Conservation (phyloP, 2,797 vertebrate species). For the Gymnoscopelus microlampas region DNA sequence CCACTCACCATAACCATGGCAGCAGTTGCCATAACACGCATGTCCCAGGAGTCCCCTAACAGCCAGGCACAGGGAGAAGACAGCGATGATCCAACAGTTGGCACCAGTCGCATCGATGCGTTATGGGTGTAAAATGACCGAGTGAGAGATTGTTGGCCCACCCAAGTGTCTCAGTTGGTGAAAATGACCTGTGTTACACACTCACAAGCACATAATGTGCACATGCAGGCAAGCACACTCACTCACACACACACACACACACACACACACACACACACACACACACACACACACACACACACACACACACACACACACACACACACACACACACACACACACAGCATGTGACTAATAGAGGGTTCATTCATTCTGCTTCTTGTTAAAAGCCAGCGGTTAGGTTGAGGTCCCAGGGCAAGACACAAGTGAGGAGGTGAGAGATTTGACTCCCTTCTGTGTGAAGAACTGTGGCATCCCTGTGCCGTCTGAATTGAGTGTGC, state of each 20-base stretch:
- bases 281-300: neutral
- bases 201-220: conserved; percentile 21
- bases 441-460: conserved; percentile 14
- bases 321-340: neutral
- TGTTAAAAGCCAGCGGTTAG: conserved; percentile 30
- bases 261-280: neutral
- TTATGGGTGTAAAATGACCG: conserved; percentile 60
- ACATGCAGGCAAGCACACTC: conserved; percentile 12
- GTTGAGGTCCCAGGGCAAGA: conserved; percentile 20
- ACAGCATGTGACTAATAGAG: conserved; percentile 40
- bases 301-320: conserved; percentile 3
- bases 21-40: conserved; percentile 80
- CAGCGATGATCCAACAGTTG: conserved; percentile 70
- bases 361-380: conserved; percentile 46
- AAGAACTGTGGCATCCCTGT: neutral
- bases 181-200: conserved; percentile 15
- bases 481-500: neutral
- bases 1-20: conserved; percentile 66
- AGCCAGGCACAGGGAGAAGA: conserved; percentile 54
- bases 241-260: neutral
- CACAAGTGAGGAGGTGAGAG: conserved; percentile 39
- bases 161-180: conserved; percentile 64
- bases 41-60: conserved; percentile 59
- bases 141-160: conserved; percentile 65
- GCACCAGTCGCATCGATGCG: conserved; percentile 44